Base-by-base conservation (phyloP, 2,113 vertebrate genomes). In the Cygnus atratus region DNA sequence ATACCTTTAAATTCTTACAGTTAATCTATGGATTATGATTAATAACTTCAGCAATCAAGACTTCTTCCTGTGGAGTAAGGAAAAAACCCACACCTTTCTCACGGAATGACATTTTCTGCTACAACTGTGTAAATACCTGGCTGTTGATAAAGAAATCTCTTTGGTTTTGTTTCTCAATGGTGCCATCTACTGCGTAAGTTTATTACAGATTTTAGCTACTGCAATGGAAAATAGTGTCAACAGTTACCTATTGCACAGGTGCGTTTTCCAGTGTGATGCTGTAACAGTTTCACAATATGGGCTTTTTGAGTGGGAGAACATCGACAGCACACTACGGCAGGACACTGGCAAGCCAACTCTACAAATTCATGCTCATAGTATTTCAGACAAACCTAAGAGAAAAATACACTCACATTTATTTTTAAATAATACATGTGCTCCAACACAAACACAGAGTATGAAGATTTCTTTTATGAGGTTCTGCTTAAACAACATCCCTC, bases 301-400 rank as follows among this genome's bases (percentile, higher is more conserved):
- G 99, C 99, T 95, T 99, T 99, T 96, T 99, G 99, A 0, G 99
- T 99, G 21, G 99, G 99, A 4, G 99, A 99, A 93, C 99, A 99
- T 85, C 99, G 98, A 70, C 99, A 99, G 98, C 99, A 99, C 46
- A 99, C 99, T 46, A 99, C 99, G 0, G 99, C 99, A 0, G 99
- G 99, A 88, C 99, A 99, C 97, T 99, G 99, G 95, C 99, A 99
- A 0, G 99, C 99, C 97, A 99, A 80, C 97, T 99, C 99, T 90
- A 99, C 98, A 71, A 99, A 98, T 96, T 99, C 99, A 13, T 99
- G 99, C 95, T 99, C 99, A 4, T 99, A 99, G 95, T 99, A 99
- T 71, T 98, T 98, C 88, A 99, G 96, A 80, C 99, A 99, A 86
- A 99, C 98, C 99, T 99, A 91, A 10, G 68, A 26, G 24, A 71